A percentile compares a stretch with the other conserved stretches of the same genome.
These are phyloP conservation scores for Aradophagus sp. DNA, from an alignment of 1,140 invertebrate species.

Conservation along the genomic window DNA sequence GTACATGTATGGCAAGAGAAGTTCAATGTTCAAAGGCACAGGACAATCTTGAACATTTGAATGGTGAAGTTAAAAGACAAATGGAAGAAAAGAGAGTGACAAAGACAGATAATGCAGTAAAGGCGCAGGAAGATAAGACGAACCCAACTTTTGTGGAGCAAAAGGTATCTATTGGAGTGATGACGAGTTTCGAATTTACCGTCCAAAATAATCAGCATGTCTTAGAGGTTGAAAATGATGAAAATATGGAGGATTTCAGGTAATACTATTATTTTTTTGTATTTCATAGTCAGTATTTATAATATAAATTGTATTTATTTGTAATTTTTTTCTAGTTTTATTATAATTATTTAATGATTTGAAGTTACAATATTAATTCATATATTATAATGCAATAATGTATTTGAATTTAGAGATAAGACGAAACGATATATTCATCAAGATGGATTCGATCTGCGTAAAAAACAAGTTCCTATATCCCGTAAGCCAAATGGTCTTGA, in stretches of 20 bases:
- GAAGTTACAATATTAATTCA: conserved; percentile 5
- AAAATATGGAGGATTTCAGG: conserved; percentile 64
- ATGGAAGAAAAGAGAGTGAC: conserved; percentile 1
- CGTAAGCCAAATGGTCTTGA: conserved; percentile 61
- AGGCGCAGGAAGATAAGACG: conserved; percentile 36
- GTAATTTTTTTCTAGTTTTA: not conserved
- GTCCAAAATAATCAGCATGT: conserved; percentile 72
- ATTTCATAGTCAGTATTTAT: too few relatives aligned
- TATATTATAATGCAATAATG: too few relatives aligned
- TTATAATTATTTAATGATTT: not conserved
- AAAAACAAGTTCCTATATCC: conserved; percentile 61
- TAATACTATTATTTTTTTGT: not conserved
- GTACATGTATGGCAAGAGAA: conserved; percentile 9
- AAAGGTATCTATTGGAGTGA: conserved; percentile 81
- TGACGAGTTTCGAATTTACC: conserved; percentile 82
- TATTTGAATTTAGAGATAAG: conserved; percentile 64
- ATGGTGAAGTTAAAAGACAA: too few relatives aligned
- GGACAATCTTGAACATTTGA: too few relatives aligned
- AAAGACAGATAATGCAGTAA: conserved; percentile 4
- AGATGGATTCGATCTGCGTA: conserved; percentile 51
- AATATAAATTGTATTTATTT: too few relatives aligned
- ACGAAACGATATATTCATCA: conserved; percentile 42
- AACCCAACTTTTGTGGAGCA: conserved; percentile 68
- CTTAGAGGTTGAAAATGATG: conserved; percentile 64
- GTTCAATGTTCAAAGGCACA: conserved; percentile 16